These are phyloP conservation scores for Orchesella flavescens DNA, from an alignment of 2,888 invertebrate species.

Conservation along the genomic window DNA sequence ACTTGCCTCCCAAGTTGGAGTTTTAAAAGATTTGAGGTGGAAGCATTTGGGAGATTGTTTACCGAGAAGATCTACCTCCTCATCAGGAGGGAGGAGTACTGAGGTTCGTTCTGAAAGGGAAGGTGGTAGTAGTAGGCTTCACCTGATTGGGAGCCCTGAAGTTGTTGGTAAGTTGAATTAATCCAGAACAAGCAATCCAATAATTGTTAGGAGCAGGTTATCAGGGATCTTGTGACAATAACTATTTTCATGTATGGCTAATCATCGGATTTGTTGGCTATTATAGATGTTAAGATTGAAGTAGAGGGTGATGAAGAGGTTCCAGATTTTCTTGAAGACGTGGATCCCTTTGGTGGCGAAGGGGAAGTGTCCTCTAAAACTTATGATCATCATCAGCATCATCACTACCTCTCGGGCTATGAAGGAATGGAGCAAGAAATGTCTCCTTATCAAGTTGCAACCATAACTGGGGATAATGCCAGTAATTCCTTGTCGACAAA, in stretches of 20 bases:
- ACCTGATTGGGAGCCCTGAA: conserved; percentile 25
- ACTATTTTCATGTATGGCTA: neutral
- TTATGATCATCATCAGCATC: neutral
- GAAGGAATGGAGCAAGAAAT: neutral
- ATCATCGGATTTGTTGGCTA: neutral
- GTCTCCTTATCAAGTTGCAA: neutral
- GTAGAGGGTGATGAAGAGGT: conserved; percentile 20
- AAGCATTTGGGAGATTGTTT: neutral
- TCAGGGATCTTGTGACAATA: neutral
- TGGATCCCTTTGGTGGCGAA: conserved; percentile 26
- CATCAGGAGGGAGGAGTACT: neutral
- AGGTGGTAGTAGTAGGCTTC: neutral
- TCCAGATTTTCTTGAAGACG: conserved; percentile 39
- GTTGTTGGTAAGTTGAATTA: conserved; percentile 6
- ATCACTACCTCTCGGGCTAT: neutral
- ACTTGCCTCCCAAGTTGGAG: neutral
- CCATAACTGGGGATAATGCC: neutral
- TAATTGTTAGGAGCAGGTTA: neutral
- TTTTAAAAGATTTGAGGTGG: conserved; percentile 10
- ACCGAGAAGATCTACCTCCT: neutral
- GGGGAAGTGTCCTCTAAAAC: neutral
- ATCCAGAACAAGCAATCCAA: neutral
- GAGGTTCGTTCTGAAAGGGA: neutral
- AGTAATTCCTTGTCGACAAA: neutral
- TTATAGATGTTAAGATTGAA: conserved; percentile 31